A percentile compares a stretch with the other conserved stretches of the same genome.
Conservation (phyloP, 2,888 invertebrate species). For the Urechis unicinctus region DNA sequence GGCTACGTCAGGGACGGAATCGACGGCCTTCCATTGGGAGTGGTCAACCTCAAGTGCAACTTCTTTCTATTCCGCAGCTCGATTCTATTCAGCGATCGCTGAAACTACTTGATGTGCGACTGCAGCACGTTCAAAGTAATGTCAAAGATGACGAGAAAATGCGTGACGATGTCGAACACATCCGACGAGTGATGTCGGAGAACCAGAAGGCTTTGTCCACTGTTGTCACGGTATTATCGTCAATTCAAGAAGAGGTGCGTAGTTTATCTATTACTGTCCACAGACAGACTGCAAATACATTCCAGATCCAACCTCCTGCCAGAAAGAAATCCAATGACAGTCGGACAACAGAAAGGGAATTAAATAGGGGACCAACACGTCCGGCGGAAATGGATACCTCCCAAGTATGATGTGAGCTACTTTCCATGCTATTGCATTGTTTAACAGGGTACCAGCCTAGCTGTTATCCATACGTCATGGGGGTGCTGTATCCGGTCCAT, state of each 20-base stretch:
- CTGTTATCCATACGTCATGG: no score
- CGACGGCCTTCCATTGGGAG: slow-evolving; percentile 32
- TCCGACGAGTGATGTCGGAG: slow-evolving; percentile 46
- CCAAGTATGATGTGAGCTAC: not conserved
- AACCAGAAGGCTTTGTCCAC: slow-evolving; percentile 49
- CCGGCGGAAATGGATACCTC: not conserved
- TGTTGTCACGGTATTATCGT: slow-evolving; percentile 45
- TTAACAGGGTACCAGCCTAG: no score
- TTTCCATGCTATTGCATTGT: no score
- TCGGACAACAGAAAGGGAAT: not conserved
- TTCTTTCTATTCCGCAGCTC: slow-evolving; percentile 47
- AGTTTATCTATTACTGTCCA: slow-evolving; percentile 12
- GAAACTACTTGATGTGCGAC: slow-evolving; percentile 46
- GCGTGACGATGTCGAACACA: slow-evolving; percentile 47
- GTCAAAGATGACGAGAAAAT: slow-evolving; percentile 45
- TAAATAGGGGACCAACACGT: not conserved
- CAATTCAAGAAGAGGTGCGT: slow-evolving; percentile 36
- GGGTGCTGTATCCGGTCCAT: no score
- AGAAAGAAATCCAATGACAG: slow-evolving; percentile 7
- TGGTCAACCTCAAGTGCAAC: slow-evolving; percentile 38
- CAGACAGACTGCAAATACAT: slow-evolving; percentile 13
- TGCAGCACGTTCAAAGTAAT: slow-evolving; percentile 48
- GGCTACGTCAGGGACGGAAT: slow-evolving; percentile 25
- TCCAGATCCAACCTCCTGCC: slow-evolving; percentile 3
- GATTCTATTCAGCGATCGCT: slow-evolving; percentile 48